Evolutionary conservation across 2,888 invertebrate species (phyloP), one percentile per base, ranked within the genome.

Genomic region (Pollenia angustigena): DNA sequence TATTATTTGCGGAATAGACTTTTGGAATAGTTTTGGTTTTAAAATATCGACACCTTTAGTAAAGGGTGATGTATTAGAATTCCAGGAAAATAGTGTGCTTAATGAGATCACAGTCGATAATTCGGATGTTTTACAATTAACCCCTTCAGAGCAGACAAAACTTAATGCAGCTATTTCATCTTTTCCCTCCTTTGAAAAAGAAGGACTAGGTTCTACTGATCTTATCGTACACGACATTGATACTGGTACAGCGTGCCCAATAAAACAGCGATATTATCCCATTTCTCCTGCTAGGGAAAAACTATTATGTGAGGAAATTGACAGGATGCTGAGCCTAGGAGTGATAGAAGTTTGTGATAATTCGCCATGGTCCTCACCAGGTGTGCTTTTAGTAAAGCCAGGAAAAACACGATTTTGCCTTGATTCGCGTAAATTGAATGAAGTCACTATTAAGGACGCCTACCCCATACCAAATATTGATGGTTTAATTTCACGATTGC

Each of bases 181-280:
- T 14, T 79, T 79, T 54, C 80, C 80, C 0, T 75, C 74, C 6
- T 80, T 74, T n/a, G 60, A 78, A 60, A 66, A 50, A 11, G 68
- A 74, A n/a, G 74, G 80, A 4, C 50, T 85, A 16, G 85, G 75
- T 8, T 69, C 18, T 8, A 85, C 80, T 0, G 52, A 18, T 12
- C 46, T 75, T 7, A 52, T 80, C n/a, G 52, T 72, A 44, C 85
- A 85, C 46, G 23, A 40, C 4, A 69, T 69, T 6, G 50, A 69
- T 52, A 69, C 69, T 2, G 69, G 69, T 4, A n/a, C n/a, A 12
- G 71, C 80, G 1, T 42, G 42, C 12, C 60, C 85, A 3, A 80
- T 85, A 32, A 85, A 85, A 42, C 81, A 85, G 18, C 42, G 81
- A 4, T 60, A 74, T 16, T 85, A 56, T 58, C 85, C 80, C 0